These are phyloP conservation scores for Cavia porcellus DNA, from an alignment of 2,113 vertebrate genomes.

Conservation along the genomic window DNA sequence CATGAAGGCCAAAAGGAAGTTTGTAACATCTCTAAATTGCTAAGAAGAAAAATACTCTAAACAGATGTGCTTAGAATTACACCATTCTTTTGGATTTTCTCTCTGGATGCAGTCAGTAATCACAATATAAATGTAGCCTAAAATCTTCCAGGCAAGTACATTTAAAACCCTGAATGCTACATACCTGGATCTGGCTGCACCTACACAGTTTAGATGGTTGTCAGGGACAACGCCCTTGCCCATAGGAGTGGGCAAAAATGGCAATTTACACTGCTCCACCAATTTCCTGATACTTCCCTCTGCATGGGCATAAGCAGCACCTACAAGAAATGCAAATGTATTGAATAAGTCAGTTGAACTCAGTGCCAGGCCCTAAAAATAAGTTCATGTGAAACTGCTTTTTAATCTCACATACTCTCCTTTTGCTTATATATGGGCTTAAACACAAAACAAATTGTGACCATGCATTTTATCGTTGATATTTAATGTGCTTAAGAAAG, in stretches of 20 bases:
- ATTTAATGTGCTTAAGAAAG: conserved; percentile 38
- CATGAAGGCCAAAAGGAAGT: not conserved
- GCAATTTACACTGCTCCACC: conserved; percentile 92
- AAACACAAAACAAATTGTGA: not conserved
- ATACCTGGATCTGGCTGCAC: conserved; percentile 96
- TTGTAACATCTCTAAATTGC: not conserved
- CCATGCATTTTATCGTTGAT: not conserved
- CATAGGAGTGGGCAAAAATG: conserved; percentile 98
- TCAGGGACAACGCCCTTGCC: conserved; percentile 97
- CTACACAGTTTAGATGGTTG: conserved; percentile 94
- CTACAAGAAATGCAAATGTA: conserved; percentile 84
- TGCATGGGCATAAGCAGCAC: conserved; percentile 94
- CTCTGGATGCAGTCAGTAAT: not conserved
- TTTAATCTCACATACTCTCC: not conserved
- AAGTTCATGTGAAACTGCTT: not conserved
- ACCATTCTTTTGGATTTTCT: conserved; percentile 23
- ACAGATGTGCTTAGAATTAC: not conserved
- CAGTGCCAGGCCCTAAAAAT: not conserved
- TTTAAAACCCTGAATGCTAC: conserved; percentile 71
- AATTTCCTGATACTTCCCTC: conserved; percentile 91
- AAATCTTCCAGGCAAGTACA: not conserved
- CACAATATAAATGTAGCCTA: conserved; percentile 1
- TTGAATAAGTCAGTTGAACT: conserved; percentile 43
- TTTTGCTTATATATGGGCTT: not conserved
- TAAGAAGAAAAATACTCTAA: conserved; percentile 1